Percentiles rank a stretch among this genome's conserved stretches.
Evolutionary conservation across 2,113 vertebrate species (phyloP).

Genomic region (Phaethornis superciliosus): DNA sequence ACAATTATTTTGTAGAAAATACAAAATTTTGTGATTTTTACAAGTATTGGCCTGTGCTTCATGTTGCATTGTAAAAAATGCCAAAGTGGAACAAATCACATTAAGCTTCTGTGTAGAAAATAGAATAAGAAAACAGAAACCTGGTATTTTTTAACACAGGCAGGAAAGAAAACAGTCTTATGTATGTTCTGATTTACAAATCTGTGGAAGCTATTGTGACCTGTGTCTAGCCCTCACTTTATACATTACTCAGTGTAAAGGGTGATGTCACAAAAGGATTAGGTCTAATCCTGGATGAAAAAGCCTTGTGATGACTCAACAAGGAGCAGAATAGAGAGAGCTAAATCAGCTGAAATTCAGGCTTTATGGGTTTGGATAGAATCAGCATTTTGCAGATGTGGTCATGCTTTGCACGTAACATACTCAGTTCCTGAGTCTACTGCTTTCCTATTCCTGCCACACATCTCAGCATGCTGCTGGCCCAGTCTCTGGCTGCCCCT

Average conservation of each 20-base stretch:
- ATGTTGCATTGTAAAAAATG: neutral
- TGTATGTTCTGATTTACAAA: neutral
- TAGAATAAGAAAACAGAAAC: neutral
- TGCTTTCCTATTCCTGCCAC: neutral
- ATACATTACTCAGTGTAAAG: slow-evolving; percentile 45
- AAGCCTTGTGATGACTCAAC: slow-evolving; percentile 68
- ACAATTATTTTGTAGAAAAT: neutral
- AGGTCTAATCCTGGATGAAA: slow-evolving; percentile 58
- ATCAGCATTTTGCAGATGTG: slow-evolving; percentile 55
- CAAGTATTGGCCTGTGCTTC: neutral
- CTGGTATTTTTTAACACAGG: neutral
- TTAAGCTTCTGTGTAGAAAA: neutral
- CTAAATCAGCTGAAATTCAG: slow-evolving; percentile 61
- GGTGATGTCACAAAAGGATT: slow-evolving; percentile 68
- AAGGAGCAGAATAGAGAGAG: slow-evolving; percentile 40
- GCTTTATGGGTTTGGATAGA: slow-evolving; percentile 17
- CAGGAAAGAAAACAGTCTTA: neutral
- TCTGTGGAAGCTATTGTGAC: neutral
- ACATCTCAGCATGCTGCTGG: neutral
- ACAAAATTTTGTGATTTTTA: neutral
- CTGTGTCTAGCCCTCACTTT: neutral
- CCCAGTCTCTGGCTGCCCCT: neutral
- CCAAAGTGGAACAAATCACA: neutral
- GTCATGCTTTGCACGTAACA: neutral
- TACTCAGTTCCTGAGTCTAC: neutral